Evolutionary conservation across 2,888 invertebrate genomes (phyloP), one percentile per base, ranked within the genome.

Genomic region (Vandiemenella viatica): DNA sequence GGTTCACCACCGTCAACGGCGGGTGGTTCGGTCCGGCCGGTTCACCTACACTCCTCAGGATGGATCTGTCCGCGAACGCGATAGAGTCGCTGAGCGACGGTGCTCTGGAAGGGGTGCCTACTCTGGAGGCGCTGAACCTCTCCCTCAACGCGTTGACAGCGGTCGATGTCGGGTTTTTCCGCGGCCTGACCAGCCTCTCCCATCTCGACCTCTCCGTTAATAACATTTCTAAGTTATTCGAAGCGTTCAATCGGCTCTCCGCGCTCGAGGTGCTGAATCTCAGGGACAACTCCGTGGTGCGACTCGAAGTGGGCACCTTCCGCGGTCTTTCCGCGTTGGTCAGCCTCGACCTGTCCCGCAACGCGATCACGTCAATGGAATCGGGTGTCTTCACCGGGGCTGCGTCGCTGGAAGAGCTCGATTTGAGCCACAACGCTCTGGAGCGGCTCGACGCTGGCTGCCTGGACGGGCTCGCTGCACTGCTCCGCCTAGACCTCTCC

Each of bases 401-500:
- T 43, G 69, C 68, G 55, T 74, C 69, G 55, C 67, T 85, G 18
- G 80, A 81, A 60, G 74, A 79, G 58, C 68, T 85, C n/a, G 80
- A 83, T 62, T 67, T 85, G 49, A 80, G 82, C 59, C 73, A 76
- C 49, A 85, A 85, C 61, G 70, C 69, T 52, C 66, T 85, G 52
- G 71, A 75, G 58, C 70, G 72, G 50, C 68, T 84, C 13, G 73
- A 75, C 44, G 76, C 77, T 56, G 72, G 73, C 50, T 76, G 77
- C 63, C 82, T 83, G 59, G 74, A 74, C 55, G 76, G 75, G 56
- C 62, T 77, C 22, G 69, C 73, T 61, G 66, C 74, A 56, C 64
- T 83, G 53, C 76, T 79, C 58, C 79, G 80, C 60, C 68, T 85
- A 53, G 82, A 83, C 58, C 73, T 84, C 22, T 81, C 82, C 13